phyloP scores from a whole-genome alignment of 37 sponge, comb jelly and placozoan species.

The Ianthella basta region DNA sequence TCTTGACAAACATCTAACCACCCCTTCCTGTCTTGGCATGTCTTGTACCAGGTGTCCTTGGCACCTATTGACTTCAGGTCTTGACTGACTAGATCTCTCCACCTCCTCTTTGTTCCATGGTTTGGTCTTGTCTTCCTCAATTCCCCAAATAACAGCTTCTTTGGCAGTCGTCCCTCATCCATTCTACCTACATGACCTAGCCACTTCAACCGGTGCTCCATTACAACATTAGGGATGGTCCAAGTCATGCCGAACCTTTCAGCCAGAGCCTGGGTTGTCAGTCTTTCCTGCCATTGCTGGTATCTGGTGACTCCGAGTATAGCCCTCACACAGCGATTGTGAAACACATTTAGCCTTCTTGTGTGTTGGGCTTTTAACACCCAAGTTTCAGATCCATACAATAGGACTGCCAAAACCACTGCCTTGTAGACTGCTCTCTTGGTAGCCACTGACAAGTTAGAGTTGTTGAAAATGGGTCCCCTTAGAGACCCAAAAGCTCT shows the following conservation, averaged over 20 bases:
- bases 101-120: constrained; percentile 35
- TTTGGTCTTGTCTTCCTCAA: constrained; percentile 26
- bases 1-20: constrained; percentile 22
- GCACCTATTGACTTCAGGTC: constrained; percentile 19
- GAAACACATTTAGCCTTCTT: constrained; percentile 21
- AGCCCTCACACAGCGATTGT: constrained; percentile 26
- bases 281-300: constrained; percentile 35
- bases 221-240: constrained; percentile 15
- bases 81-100: constrained; percentile 25
- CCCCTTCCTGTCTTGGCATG: constrained; percentile 29
- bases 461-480: constrained; percentile 18
- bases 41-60: too few species aligned
- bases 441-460: constrained; percentile 11
- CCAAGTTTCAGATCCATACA: constrained; percentile 27
- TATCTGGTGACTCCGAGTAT: constrained; percentile 32
- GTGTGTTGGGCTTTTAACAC: constrained; percentile 18
- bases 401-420: constrained; percentile 23
- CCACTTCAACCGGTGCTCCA: constrained; percentile 33
- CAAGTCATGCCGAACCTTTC: too few species aligned
- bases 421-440: constrained; percentile 25
- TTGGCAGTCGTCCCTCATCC: constrained; percentile 14
- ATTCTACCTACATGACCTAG: constrained; percentile 34
- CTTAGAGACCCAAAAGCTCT: constrained; percentile 18
- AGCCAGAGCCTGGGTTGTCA: constrained; percentile 22
- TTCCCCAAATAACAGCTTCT: constrained; percentile 26